A percentile compares a stretch with the other conserved stretches of the same genome.
These are phyloP conservation scores for Aplidium turbinatum DNA, from an alignment of 23 tunicate genomes.

Conservation along the genomic window DNA sequence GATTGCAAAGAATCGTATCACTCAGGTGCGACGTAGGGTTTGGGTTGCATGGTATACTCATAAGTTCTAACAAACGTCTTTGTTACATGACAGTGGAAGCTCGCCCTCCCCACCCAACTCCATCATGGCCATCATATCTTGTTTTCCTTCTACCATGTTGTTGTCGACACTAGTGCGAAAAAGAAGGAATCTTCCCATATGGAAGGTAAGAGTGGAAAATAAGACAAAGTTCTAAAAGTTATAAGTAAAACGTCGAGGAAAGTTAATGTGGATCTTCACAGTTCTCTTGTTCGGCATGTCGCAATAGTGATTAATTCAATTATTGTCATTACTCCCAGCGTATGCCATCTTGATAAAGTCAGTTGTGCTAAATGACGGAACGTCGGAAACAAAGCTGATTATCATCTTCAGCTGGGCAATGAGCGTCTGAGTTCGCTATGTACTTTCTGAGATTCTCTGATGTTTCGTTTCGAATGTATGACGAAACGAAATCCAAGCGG, in stretches of 20 bases:
- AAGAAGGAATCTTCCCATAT: slow-evolving; percentile 59
- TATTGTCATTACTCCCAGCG: too few species aligned
- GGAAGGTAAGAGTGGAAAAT: slow-evolving; percentile 84
- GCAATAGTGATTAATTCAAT: too few species aligned
- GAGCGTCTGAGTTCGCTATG: too few species aligned
- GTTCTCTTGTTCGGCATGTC: too few species aligned
- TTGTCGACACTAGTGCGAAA: slow-evolving; percentile 80
- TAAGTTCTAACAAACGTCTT: not conserved
- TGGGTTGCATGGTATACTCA: not conserved
- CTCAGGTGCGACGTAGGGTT: not conserved
- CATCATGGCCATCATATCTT: slow-evolving; percentile 93
- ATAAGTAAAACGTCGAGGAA: not conserved
- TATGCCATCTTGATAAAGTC: too few species aligned
- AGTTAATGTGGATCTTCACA: not conserved
- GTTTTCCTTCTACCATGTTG: slow-evolving; percentile 81
- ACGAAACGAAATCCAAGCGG: too few species aligned
- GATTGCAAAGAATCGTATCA: not conserved
- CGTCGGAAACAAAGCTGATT: too few species aligned
- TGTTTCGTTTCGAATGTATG: too few species aligned
- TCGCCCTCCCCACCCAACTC: slow-evolving; percentile 87
- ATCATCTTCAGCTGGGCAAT: too few species aligned
- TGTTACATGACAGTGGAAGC: slow-evolving; percentile 61
- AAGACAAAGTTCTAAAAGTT: too few species aligned
- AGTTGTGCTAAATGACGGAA: too few species aligned
- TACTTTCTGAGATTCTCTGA: too few species aligned